Conservation (phyloP, 2,888 invertebrate genomes). For the Synergus umbraculus region DNA sequence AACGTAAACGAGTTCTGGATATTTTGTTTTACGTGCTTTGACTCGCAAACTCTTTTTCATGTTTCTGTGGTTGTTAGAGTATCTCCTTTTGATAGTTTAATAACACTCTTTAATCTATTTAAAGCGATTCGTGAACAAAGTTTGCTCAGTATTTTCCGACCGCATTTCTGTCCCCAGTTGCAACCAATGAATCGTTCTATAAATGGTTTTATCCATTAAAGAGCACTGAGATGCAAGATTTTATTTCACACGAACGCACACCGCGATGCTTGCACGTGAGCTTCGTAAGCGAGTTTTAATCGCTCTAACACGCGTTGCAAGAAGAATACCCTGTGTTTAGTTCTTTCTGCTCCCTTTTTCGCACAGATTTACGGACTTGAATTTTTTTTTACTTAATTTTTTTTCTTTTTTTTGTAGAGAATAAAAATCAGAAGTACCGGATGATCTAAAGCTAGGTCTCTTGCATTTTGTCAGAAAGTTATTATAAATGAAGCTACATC, state of each 20-base stretch:
- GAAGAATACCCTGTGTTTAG: constrained; percentile 30
- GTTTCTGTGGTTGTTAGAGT: no score
- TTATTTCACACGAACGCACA: background rate
- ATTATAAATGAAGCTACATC: no score
- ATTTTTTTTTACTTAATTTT: background rate
- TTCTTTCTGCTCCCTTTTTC: background rate
- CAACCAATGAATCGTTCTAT: background rate
- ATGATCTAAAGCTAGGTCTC: background rate
- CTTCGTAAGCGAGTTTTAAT: constrained; percentile 53
- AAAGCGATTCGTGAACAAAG: no score
- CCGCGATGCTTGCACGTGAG: constrained; percentile 5
- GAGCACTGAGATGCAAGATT: background rate
- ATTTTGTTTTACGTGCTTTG: no score
- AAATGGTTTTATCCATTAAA: background rate
- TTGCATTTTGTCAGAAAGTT: no score
- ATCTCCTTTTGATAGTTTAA: no score
- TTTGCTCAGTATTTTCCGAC: no score
- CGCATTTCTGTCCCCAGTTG: background rate
- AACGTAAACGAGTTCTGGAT: no score
- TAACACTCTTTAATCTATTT: no score
- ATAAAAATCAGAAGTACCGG: background rate
- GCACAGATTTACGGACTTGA: background rate
- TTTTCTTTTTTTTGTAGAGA: background rate
- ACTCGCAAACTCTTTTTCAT: no score
- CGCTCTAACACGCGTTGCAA: constrained; percentile 48